Evolutionary conservation across 2,113 vertebrate genomes (phyloP).

Genomic region (Ptilorrhoa leucosticta): DNA sequence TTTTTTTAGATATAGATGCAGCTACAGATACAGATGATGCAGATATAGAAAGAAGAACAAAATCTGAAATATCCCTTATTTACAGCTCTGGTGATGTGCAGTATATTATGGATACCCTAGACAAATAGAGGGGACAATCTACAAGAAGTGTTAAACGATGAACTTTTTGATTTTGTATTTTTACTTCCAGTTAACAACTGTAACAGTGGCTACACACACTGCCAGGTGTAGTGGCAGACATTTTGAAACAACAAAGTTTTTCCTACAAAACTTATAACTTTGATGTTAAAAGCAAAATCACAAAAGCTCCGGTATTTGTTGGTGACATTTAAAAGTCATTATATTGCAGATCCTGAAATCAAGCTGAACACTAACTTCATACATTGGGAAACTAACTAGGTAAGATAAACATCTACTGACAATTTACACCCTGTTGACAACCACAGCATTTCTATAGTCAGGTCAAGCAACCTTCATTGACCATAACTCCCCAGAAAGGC

Average conservation of each 20-base stretch:
- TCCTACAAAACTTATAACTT: neutral
- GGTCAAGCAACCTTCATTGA: neutral
- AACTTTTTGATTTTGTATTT: neutral
- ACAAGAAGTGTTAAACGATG: neutral
- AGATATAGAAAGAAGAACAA: neutral
- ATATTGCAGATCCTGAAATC: neutral
- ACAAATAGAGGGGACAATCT: neutral
- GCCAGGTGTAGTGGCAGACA: fast-evolving
- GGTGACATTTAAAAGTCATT: neutral
- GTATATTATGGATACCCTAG: neutral
- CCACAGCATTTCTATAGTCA: neutral
- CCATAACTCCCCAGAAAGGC: neutral
- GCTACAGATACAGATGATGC: neutral
- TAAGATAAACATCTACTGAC: neutral
- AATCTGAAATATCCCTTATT: neutral
- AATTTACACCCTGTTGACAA: neutral
- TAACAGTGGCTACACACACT: neutral
- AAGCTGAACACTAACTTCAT: neutral
- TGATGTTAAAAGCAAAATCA: neutral
- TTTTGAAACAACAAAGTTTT: neutral
- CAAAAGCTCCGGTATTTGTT: neutral
- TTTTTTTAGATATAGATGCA: neutral
- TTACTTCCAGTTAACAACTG: neutral
- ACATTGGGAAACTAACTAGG: neutral
- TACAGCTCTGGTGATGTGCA: neutral